Evolutionary conservation across 1,140 invertebrate species (phyloP).

Genomic region (Galendromus occidentalis): DNA sequence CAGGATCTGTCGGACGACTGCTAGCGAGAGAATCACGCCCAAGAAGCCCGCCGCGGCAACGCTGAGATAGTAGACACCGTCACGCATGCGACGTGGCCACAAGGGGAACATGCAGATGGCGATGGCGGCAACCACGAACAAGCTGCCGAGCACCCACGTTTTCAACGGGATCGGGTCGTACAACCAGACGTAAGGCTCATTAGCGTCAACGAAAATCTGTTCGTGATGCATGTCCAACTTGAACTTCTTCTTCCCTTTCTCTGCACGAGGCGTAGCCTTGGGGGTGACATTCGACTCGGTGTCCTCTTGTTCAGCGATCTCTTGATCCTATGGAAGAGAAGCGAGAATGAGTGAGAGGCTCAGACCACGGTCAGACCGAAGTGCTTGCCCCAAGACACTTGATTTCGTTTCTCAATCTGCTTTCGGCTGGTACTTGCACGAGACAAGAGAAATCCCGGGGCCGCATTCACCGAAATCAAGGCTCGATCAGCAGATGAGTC

Average conservation of each 20-base stretch:
- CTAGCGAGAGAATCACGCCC: slow-evolving; percentile 71
- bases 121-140: slow-evolving; percentile 78
- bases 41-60: slow-evolving; percentile 81
- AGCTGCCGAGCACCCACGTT: slow-evolving; percentile 80
- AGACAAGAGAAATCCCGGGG: no score
- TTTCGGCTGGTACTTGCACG: no score
- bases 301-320: slow-evolving; percentile 19
- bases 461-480: no score
- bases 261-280: slow-evolving; percentile 19
- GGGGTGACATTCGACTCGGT: slow-evolving; percentile 33
- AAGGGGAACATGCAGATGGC: slow-evolving; percentile 91
- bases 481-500: slow-evolving; percentile 1
- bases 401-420: no score
- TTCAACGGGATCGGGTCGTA: slow-evolving; percentile 93
- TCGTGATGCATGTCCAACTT: slow-evolving; percentile 89
- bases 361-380: slow-evolving; percentile 24
- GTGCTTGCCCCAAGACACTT: slow-evolving; percentile 23
- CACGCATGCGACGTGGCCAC: slow-evolving; percentile 79
- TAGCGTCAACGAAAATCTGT: slow-evolving; percentile 73
- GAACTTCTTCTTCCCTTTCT: slow-evolving; percentile 40
- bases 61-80: slow-evolving; percentile 91
- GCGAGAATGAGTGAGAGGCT: not conserved
- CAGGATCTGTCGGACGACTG: slow-evolving; percentile 64
- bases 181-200: slow-evolving; percentile 92
- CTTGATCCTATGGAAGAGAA: slow-evolving; percentile 33